Evolutionary conservation across 2,113 vertebrate species (phyloP), one percentile per base, ranked within the genome.

Genomic region (Octodon degus): DNA sequence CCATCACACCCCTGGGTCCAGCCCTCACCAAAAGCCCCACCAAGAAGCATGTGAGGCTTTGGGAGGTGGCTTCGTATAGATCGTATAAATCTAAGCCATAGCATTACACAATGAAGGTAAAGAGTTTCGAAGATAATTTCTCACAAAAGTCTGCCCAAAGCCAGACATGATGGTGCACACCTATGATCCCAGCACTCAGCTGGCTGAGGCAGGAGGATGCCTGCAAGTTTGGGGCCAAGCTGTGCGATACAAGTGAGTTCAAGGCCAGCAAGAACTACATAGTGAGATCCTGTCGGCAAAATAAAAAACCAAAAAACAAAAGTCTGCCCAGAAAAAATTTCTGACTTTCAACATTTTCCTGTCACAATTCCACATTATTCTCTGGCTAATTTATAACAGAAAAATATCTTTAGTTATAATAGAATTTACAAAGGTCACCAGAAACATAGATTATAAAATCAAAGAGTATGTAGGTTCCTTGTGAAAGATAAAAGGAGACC

Each of bases 311-410:
- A 22, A 40, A 6, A 20, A 37, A 22, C 22, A 72, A 72, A 40
- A 11, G 72, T 76, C 37, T 27, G 4, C 72, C 7, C 40, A 76
- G 22, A 82, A 84, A 62, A 67, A 22, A 34, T 7, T 53, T 40
- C 67, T 27, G 32, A 76, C 30, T 96, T 91, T 90, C 34, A 83
- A 40, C 30, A 65, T 34, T 86, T 91, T 94, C 86, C 37, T 88
- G 8, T 62, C 62, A 70, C 83, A 83, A 86, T 83, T 68, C 34
- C 67, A 68, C 27, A 22, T 77, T 40, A 86, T 89, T 89, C 63
- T 84, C 63, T 65, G 34, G n/a, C 43, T 82, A 40, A 83, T 83
- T 58, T 90, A 82, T 55, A 63, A 65, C 85, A 63, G 6, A 63
- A 89, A 74, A 83, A 77, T 20, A 82, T 62, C 40, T 77, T 90